Percentiles rank a stretch among this genome's conserved stretches.
phyloP scores from a whole-genome alignment of 2,113 vertebrate genomes.

The pig (Sus scrofa) region DNA sequence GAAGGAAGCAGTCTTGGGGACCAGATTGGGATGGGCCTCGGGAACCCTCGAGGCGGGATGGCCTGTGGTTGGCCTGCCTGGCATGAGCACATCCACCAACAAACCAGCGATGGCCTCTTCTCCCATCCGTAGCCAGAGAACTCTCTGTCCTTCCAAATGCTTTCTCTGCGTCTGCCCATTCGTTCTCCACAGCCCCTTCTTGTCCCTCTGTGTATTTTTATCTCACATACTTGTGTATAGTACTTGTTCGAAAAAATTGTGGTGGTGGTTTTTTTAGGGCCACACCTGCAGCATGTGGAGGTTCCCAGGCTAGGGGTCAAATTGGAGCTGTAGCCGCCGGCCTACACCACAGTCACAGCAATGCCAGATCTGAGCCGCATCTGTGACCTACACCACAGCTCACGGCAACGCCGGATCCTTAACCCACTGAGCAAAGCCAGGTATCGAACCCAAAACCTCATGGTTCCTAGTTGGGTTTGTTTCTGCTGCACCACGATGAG shows the following conservation, averaged over 20 bases:
- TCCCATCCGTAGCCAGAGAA: fast-evolving
- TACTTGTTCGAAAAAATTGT: fast-evolving
- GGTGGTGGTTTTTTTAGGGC: too few relatives aligned
- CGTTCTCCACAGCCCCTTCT: background rate
- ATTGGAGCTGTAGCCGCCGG: too few relatives aligned
- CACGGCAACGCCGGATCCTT: too few relatives aligned
- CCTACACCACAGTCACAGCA: too few relatives aligned
- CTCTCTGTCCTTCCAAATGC: fast-evolving
- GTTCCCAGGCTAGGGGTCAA: too few relatives aligned
- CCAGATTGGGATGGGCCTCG: background rate
- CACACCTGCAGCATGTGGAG: too few relatives aligned
- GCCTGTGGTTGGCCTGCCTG: background rate
- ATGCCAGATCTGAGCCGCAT: too few relatives aligned
- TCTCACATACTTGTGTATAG: background rate
- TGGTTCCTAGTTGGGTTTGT: too few relatives aligned
- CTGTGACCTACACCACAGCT: too few relatives aligned
- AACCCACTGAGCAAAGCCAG: too few relatives aligned
- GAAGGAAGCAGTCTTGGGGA: background rate
- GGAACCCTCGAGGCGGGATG: fast-evolving
- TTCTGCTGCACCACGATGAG: too few relatives aligned
- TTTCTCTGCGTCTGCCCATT: fast-evolving
- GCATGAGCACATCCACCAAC: fast-evolving
- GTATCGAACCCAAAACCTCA: too few relatives aligned
- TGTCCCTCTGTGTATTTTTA: background rate
- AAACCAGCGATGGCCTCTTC: fast-evolving